A percentile compares a stretch with the other conserved stretches of the same genome.
Evolutionary conservation across 2,888 invertebrate genomes (phyloP).

Genomic region (Tethea ocularis): DNA sequence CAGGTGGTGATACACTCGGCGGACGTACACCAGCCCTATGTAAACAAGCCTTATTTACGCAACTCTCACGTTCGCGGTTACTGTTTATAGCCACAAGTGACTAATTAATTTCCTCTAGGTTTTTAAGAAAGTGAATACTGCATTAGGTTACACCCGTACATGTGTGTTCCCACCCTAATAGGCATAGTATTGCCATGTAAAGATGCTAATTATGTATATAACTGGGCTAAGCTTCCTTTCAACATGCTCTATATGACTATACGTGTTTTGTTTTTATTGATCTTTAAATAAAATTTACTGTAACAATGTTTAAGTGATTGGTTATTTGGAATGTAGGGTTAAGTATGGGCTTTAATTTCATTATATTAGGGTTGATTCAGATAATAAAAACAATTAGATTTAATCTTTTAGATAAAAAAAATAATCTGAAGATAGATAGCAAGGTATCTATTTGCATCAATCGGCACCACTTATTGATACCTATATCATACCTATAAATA

Average conservation of each 20-base stretch:
- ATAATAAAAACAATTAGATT: too few species aligned
- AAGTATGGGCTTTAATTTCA: not conserved
- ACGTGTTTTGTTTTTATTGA: constrained; percentile 28
- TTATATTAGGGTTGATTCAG: too few species aligned
- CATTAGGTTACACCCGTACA: constrained; percentile 32
- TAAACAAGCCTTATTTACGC: constrained; percentile 27
- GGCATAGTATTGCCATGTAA: constrained; percentile 61
- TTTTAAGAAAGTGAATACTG: constrained; percentile 52
- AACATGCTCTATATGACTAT: constrained; percentile 40
- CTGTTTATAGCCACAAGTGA: constrained; percentile 28
- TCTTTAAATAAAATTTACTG: constrained; percentile 52
- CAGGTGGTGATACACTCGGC: not conserved
- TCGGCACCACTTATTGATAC: too few species aligned
- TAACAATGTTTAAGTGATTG: constrained; percentile 49
- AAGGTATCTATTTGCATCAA: too few species aligned
- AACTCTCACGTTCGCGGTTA: constrained; percentile 28
- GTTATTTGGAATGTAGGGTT: constrained; percentile 12
- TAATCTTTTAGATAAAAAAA: too few species aligned
- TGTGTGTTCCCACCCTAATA: constrained; percentile 40
- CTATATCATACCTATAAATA: too few species aligned
- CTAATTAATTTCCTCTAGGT: constrained; percentile 53
- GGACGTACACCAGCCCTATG: constrained; percentile 3
- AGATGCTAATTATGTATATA: constrained; percentile 68
- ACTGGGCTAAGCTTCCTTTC: constrained; percentile 66
- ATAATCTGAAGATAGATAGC: too few species aligned